Conservation (phyloP, 1,140 invertebrate species). For the Gryon sp. region DNA sequence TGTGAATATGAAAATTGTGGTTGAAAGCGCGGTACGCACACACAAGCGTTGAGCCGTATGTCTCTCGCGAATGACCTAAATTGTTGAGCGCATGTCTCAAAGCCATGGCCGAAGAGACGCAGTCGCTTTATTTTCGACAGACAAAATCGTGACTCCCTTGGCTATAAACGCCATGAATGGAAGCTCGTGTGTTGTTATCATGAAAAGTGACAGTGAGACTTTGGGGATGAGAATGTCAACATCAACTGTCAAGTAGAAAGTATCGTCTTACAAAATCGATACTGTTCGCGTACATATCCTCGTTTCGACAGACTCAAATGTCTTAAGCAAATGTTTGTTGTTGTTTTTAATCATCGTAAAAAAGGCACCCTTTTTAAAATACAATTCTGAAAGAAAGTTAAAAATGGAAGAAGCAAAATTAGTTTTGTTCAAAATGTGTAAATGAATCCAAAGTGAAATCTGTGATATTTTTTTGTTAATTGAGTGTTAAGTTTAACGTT, state of each 20-base stretch:
- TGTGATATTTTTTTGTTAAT: no score
- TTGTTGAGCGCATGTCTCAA: conserved; percentile 60
- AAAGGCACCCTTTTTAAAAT: no score
- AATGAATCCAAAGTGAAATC: no score
- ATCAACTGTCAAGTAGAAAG: conserved; percentile 15
- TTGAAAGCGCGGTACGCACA: conserved; percentile 1
- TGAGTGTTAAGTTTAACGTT: no score
- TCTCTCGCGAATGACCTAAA: conserved; percentile 67
- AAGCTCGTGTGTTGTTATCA: conserved; percentile 10
- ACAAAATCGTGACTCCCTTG: conserved; percentile 28
- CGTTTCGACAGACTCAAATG: conserved; percentile 3
- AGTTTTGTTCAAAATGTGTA: no score
- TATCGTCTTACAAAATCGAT: conserved; percentile 37
- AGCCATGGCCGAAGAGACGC: conserved; percentile 50
- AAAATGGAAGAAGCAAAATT: no score
- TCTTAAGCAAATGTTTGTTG: neutral
- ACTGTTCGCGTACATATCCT: conserved; percentile 17
- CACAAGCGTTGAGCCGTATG: conserved; percentile 9
- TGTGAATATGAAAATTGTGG: conserved; percentile 12
- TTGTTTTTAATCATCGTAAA: no score
- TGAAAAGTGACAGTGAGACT: neutral
- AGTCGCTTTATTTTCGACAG: conserved; percentile 58
- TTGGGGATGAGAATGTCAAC: conserved; percentile 10
- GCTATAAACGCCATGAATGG: conserved; percentile 8
- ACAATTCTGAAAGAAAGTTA: no score